Percentiles rank a stretch among this genome's conserved stretches.
Conservation (phyloP, 2,113 vertebrate species). For the Dicerorhinus sumatrensis region DNA sequence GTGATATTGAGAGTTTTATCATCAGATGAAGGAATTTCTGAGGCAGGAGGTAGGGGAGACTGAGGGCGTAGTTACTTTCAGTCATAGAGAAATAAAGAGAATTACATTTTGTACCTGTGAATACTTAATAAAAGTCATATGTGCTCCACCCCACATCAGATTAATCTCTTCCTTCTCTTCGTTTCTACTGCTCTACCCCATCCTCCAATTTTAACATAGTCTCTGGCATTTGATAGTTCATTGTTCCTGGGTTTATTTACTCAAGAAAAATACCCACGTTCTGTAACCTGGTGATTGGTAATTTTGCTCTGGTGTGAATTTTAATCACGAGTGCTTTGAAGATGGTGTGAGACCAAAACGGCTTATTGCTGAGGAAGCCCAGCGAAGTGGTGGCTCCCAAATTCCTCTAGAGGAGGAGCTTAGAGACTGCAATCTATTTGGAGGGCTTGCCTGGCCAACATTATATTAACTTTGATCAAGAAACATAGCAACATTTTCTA, state of each 20-base stretch:
- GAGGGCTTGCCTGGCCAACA: not conserved
- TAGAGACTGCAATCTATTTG: not conserved
- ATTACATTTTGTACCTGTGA: not conserved
- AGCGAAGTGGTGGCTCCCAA: not conserved
- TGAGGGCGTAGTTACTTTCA: not conserved
- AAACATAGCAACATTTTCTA: constrained; percentile 2
- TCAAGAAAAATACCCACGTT: constrained; percentile 11
- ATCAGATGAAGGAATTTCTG: constrained; percentile 21
- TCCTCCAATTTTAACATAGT: not conserved
- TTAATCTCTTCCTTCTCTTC: not conserved
- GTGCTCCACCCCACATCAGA: not conserved
- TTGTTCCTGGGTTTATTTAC: not conserved
- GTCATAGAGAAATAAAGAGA: not conserved
- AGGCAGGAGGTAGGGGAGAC: not conserved
- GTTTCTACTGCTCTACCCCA: not conserved
- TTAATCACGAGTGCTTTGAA: not conserved
- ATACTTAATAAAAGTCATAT: not conserved
- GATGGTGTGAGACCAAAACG: not conserved
- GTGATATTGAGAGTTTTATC: not conserved
- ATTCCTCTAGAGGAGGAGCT: not conserved
- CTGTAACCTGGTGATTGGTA: not conserved
- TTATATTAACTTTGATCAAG: not conserved
- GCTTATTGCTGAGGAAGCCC: not conserved
- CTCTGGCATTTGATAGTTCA: not conserved
- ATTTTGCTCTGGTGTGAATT: constrained; percentile 42